Conservation (phyloP, 1,140 invertebrate species). For the Augochlora pura region DNA sequence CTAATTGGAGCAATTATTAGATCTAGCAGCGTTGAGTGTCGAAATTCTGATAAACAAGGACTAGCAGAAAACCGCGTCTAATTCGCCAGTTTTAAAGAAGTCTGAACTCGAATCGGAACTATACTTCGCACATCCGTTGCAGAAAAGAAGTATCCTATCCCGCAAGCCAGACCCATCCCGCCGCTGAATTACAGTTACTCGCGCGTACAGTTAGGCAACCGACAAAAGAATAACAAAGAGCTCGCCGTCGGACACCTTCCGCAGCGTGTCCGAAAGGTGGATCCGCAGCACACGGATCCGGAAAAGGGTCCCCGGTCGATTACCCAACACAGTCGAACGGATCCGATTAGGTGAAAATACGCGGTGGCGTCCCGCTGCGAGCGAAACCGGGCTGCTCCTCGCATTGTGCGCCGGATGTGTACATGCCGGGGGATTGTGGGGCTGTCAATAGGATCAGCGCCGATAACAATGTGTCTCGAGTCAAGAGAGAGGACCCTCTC, state of each 20-base stretch:
- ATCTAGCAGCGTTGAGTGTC: too few species aligned
- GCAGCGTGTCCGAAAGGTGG: not conserved
- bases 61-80: too few species aligned
- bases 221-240: too few species aligned
- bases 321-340: slow-evolving; percentile 63
- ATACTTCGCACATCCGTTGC: too few species aligned
- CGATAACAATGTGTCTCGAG: slow-evolving; percentile 70
- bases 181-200: too few species aligned
- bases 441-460: slow-evolving; percentile 66
- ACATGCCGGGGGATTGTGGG: slow-evolving; percentile 36
- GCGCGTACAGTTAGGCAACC: not conserved
- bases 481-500: slow-evolving; percentile 71
- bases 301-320: slow-evolving; percentile 60
- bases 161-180: too few species aligned
- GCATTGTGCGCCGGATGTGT: slow-evolving; percentile 41
- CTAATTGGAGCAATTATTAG: too few species aligned
- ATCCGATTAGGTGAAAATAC: slow-evolving; percentile 74
- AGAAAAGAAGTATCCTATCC: too few species aligned
- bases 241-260: too few species aligned
- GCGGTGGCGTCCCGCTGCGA: slow-evolving; percentile 46
- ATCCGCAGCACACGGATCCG: not conserved
- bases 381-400: slow-evolving; percentile 37
- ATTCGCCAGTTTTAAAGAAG: too few species aligned
- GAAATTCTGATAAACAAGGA: too few species aligned
- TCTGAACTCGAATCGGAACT: too few species aligned